Base-by-base conservation (phyloP, 2,797 vertebrate species). In the Oreortyx pictus region DNA sequence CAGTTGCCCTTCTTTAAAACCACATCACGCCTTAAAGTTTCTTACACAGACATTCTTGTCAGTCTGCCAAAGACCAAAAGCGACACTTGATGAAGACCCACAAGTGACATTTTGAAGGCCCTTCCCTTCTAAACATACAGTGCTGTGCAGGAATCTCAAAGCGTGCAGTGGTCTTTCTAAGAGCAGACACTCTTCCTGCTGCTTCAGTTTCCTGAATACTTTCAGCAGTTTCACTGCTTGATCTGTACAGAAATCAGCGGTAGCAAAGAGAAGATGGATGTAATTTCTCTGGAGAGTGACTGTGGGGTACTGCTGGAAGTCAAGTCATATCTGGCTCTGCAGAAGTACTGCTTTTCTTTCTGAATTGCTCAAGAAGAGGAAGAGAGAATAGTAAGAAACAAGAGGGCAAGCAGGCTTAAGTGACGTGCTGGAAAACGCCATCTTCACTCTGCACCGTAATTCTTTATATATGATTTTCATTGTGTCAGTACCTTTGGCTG, bases 171-270 rank as follows among this genome's bases (percentile, higher is more conserved):
- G 7, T 94, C 76, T 64, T 70, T 71, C 57, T 24, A 86, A 73
- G 74, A 82, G 60, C 64, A 89, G 54, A 59, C n/a, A 33, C 20
- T 64, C 33, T 29, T 82, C 60, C 47, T 70, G 57, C 67, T 82
- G 49, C 71, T 88, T 91, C 68, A 31, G 41, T 93, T 95, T 82
- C 81, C 82, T 62, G 85, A 87, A 94, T 57, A 80, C 35, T 61
- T 59, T 39, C 41, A 1, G 2, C 44, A 49, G 82, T 94, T 86
- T 91, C 61, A 31, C 71, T 88, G 64, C 72, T 81, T 74, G 64
- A 9, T 74, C 50, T 44, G 1, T 56, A 50, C 20, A 80, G 57
- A 88, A 90, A 62, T 71, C n/a, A 39, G 49, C 49, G 77, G 57
- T 37, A 84, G 54, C 46, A 65, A 80, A 80, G 49, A 80, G 64